phyloP scores from a whole-genome alignment of 2,113 vertebrate genomes.

The Bubalus kerabau region DNA sequence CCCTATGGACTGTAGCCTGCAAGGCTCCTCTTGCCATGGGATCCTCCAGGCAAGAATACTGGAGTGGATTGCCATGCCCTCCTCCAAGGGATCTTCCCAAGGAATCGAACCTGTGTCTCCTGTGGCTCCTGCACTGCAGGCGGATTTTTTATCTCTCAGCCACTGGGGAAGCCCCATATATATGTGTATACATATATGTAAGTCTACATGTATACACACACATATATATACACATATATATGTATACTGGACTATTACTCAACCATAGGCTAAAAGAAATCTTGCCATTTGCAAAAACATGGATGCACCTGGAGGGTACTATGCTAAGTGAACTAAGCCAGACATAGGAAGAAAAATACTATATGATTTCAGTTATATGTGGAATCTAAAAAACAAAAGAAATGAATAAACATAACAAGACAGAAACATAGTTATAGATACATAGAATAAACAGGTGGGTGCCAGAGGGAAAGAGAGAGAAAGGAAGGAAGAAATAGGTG shows the following conservation, averaged over 20 bases:
- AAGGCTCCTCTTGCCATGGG: not conserved
- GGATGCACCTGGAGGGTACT: not conserved
- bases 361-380: not conserved
- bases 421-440: not conserved
- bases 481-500: not conserved
- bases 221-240: not conserved
- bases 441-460: not conserved
- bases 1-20: not conserved
- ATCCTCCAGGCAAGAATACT: not conserved
- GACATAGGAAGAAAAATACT: not conserved
- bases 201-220: not conserved
- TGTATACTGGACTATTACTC: not conserved
- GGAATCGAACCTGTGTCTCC: not conserved
- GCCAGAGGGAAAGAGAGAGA: not conserved
- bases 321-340: not conserved
- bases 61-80: not conserved
- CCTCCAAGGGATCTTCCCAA: not conserved
- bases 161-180: not conserved
- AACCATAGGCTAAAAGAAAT: not conserved
- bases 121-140: not conserved
- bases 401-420: not conserved
- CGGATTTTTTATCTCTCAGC: not conserved
- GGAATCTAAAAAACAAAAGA: not conserved
- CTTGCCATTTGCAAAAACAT: not conserved
- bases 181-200: not conserved